These are phyloP conservation scores for Hypomecis atomaria DNA, from an alignment of 2,888 invertebrate species.

Conservation along the genomic window DNA sequence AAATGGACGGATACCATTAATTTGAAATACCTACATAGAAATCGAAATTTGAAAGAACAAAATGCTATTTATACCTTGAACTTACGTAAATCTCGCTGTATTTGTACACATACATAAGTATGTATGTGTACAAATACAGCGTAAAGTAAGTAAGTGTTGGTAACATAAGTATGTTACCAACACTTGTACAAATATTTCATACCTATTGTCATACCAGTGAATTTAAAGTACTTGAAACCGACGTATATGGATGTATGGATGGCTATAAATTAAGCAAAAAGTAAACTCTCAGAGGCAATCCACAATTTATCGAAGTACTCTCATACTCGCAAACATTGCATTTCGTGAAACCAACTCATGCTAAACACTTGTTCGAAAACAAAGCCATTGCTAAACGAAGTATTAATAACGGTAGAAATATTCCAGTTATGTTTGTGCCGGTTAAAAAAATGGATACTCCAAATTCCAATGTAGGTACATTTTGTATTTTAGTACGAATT, in stretches of 20 bases:
- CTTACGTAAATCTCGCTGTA: no score
- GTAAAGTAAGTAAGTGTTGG: no score
- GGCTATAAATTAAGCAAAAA: not conserved
- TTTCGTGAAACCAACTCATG: conserved; percentile 10
- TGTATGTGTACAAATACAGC: no score
- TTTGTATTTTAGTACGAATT: not conserved
- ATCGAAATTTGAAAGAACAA: no score
- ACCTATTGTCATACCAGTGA: no score
- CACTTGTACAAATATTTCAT: no score
- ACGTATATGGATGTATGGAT: not conserved
- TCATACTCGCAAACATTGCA: conserved; percentile 15
- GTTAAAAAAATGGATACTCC: not conserved
- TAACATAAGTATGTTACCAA: no score
- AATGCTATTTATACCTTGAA: no score
- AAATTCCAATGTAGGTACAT: not conserved
- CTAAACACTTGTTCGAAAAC: conserved; percentile 23
- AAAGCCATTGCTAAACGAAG: conserved; percentile 26
- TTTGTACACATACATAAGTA: no score
- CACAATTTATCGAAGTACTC: conserved; percentile 6
- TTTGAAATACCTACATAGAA: no score
- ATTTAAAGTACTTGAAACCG: no score
- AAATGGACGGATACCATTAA: no score
- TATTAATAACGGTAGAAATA: conserved; percentile 26
- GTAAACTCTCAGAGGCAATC: not conserved
- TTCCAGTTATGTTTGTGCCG: not conserved